Conservation (phyloP, 2,888 invertebrate genomes). For the Mythimna loreyi region DNA sequence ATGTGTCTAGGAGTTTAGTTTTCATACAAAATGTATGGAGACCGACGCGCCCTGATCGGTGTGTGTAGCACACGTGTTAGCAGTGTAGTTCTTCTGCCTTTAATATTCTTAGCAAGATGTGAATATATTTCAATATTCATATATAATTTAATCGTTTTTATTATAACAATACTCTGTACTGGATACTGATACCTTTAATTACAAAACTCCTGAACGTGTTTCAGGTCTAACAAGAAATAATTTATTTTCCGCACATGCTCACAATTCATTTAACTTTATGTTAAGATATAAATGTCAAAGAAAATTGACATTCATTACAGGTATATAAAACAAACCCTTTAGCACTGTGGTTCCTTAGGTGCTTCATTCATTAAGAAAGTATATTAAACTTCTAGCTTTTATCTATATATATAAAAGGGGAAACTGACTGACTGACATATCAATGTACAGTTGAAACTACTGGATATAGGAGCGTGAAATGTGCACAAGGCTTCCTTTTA, state of each 20-base stretch:
- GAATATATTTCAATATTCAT: background rate
- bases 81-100: too few species aligned
- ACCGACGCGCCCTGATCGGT: too few species aligned
- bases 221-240: slow-evolving; percentile 19
- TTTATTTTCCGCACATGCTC: slow-evolving; percentile 4
- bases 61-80: too few species aligned
- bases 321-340: slow-evolving; percentile 14
- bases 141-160: too few species aligned
- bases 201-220: slow-evolving; percentile 9
- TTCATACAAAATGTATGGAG: too few species aligned
- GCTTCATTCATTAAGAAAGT: slow-evolving; percentile 25
- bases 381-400: background rate
- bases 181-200: slow-evolving; percentile 2
- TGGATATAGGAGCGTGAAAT: too few species aligned
- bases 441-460: too few species aligned
- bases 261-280: slow-evolving; percentile 28
- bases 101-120: background rate
- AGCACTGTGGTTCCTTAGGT: slow-evolving; percentile 8
- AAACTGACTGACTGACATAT: too few species aligned
- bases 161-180: background rate
- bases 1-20: too few species aligned
- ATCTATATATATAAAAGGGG: too few species aligned
- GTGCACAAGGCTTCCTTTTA: too few species aligned
- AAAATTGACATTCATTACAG: slow-evolving; percentile 23
- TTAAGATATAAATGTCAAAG: slow-evolving; percentile 34